A percentile compares a stretch with the other conserved stretches of the same genome.
Evolutionary conservation across 2,113 vertebrate species (phyloP).

Genomic region (Ascaphus truei): DNA sequence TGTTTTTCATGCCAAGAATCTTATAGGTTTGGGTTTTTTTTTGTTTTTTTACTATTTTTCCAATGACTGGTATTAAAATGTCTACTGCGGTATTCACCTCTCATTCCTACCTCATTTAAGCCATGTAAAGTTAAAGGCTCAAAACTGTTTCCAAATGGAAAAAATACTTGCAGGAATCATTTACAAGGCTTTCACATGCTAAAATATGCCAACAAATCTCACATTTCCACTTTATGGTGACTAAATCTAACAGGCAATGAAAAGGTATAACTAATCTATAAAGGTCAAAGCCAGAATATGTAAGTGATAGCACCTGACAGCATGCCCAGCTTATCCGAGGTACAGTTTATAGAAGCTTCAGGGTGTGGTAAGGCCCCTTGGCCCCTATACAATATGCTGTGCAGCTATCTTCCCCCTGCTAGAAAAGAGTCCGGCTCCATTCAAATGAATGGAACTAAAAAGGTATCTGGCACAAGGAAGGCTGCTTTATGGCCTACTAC

Average conservation of each 20-base stretch:
- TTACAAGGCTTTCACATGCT: constrained; percentile 58
- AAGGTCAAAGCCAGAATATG: constrained; percentile 33
- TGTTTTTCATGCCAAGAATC: constrained; percentile 24
- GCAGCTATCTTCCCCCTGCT: too few relatives aligned
- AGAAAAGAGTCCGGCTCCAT: too few relatives aligned
- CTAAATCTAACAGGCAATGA: constrained; percentile 44
- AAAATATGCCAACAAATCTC: constrained; percentile 48
- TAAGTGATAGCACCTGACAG: constrained; percentile 14
- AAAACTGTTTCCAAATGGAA: constrained; percentile 56
- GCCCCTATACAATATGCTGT: neutral
- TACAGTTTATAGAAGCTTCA: too few relatives aligned
- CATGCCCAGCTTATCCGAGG: too few relatives aligned
- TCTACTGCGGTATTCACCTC: constrained; percentile 47
- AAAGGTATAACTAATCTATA: constrained; percentile 41
- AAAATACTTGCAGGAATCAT: constrained; percentile 48
- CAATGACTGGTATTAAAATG: constrained; percentile 51
- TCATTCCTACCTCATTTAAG: constrained; percentile 48
- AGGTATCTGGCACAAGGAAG: too few relatives aligned
- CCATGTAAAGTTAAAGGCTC: constrained; percentile 40
- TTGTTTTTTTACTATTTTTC: constrained; percentile 51
- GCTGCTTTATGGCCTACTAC: too few relatives aligned
- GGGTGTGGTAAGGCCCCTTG: neutral
- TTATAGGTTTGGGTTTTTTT: constrained; percentile 18
- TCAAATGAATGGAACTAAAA: too few relatives aligned
- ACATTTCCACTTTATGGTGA: constrained; percentile 49